A percentile compares a stretch with the other conserved stretches of the same genome.
Evolutionary conservation across 2,888 invertebrate genomes (phyloP).

Genomic region (Hyppa rectilinea): DNA sequence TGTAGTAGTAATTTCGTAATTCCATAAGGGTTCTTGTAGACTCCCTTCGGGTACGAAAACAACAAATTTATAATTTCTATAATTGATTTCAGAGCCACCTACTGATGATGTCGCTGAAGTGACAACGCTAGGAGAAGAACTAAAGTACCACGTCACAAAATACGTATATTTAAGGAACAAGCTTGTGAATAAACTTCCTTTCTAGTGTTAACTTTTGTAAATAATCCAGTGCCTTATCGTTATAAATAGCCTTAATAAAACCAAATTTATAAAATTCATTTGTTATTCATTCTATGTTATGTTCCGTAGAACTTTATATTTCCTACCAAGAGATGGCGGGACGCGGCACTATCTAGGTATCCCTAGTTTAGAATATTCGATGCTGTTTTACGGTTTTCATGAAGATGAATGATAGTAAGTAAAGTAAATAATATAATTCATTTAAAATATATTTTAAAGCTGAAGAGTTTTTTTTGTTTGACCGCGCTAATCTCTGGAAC

Average conservation of each 20-base stretch:
- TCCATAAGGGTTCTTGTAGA: no score
- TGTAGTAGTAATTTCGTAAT: no score
- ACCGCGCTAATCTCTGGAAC: no score
- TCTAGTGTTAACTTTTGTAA: constrained; percentile 38
- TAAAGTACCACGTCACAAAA: constrained; percentile 83
- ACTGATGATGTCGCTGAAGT: constrained; percentile 82
- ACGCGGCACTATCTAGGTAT: neutral
- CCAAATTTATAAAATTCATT: neutral
- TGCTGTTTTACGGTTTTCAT: no score
- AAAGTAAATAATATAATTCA: no score
- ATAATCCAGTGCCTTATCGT: constrained; percentile 39
- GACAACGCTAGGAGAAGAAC: constrained; percentile 80
- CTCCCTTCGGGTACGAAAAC: no score
- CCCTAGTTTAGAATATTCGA: no score
- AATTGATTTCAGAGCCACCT: constrained; percentile 78
- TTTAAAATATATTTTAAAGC: no score
- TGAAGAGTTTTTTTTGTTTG: no score
- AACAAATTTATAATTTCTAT: no score
- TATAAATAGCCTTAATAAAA: constrained; percentile 34
- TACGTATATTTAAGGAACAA: constrained; percentile 81
- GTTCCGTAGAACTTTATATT: neutral
- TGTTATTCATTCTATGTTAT: neutral
- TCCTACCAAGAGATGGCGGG: constrained; percentile 8
- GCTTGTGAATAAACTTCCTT: constrained; percentile 74
- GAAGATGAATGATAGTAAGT: no score